Conservation (phyloP, 2,113 vertebrate genomes). For the Cebus imitator region DNA sequence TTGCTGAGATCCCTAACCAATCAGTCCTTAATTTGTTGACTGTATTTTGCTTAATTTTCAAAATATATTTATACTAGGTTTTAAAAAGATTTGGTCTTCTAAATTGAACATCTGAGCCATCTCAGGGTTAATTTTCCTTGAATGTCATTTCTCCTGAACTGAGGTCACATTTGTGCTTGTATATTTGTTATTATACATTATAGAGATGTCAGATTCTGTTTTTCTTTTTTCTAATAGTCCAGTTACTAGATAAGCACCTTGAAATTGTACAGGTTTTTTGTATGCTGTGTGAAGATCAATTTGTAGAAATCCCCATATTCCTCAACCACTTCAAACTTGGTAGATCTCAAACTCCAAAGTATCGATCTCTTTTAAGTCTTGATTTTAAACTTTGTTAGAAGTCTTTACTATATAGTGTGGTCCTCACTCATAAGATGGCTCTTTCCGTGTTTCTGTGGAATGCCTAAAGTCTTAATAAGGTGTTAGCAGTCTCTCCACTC, state of each 20-base stretch:
- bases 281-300: not conserved
- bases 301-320: not conserved
- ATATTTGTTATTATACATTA: not conserved
- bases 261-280: not conserved
- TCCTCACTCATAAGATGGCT: not conserved
- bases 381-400: not conserved
- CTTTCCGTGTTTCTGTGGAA: not conserved
- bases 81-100: not conserved
- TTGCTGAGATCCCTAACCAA: not conserved
- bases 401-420: not conserved
- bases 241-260: not conserved
- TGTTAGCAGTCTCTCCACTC: not conserved
- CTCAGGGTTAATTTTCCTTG: not conserved
- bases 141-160: not conserved
- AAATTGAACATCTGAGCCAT: not conserved
- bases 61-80: not conserved
- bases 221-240: not conserved
- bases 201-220: not conserved
- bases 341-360: not conserved
- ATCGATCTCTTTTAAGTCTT: not conserved
- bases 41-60: not conserved
- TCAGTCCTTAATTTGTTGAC: not conserved
- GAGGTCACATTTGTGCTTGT: not conserved
- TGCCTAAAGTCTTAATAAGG: not conserved
- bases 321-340: not conserved